A percentile compares a stretch with the other conserved stretches of the same genome.
Conservation (phyloP, 2,797 vertebrate genomes). For the Podargus strigoides region DNA sequence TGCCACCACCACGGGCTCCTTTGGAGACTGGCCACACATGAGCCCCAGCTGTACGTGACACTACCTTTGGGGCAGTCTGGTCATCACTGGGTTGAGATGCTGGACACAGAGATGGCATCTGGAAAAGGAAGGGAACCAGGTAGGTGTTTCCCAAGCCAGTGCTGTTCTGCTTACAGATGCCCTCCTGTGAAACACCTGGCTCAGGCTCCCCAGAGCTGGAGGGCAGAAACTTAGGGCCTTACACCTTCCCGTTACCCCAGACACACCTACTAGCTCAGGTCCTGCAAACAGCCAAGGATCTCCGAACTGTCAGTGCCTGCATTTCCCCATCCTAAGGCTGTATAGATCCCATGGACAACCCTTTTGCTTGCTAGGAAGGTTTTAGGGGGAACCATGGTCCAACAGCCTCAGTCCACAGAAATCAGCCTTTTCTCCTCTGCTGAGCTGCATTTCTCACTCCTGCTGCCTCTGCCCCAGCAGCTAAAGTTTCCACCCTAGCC, state of each 20-base stretch:
- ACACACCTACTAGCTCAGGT: not conserved
- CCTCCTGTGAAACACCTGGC: not conserved
- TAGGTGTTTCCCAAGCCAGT: not conserved
- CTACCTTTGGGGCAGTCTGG: not conserved
- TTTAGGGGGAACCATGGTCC: not conserved
- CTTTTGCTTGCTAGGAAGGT: not conserved
- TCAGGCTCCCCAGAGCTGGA: not conserved
- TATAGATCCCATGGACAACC: not conserved
- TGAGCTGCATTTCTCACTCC: not conserved
- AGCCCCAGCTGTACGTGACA: not conserved
- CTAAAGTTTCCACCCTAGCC: not conserved
- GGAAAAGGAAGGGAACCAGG: not conserved
- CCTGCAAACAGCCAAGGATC: not conserved
- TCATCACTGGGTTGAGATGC: not conserved
- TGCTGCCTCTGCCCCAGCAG: not conserved
- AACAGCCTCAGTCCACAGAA: not conserved
- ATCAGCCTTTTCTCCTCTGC: not conserved
- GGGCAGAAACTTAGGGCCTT: not conserved
- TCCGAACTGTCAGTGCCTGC: not conserved
- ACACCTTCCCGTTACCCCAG: not conserved
- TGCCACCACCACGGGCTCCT: rapidly evolving
- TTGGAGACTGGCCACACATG: rapidly evolving
- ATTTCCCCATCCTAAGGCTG: not conserved
- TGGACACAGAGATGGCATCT: not conserved
- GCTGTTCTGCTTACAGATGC: not conserved